Evolutionary conservation across 2,797 vertebrate species (phyloP).

Genomic region (Rhynchotus rufescens): DNA sequence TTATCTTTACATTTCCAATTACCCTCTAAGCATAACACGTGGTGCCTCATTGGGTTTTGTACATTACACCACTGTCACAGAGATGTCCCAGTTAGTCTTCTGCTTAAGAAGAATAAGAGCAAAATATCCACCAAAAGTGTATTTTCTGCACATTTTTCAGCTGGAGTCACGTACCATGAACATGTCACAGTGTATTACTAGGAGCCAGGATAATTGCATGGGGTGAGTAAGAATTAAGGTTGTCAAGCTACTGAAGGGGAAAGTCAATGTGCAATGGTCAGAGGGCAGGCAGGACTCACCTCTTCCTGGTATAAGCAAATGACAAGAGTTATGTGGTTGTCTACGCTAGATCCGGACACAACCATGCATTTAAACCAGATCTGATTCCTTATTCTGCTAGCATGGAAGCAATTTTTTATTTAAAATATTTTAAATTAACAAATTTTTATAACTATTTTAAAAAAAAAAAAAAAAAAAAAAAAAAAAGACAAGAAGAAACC

Average conservation of each 20-base stretch:
- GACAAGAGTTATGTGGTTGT: neutral
- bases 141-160: neutral
- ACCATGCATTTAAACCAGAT: neutral
- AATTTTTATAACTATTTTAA: neutral
- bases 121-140: neutral
- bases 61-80: neutral
- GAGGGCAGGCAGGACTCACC: neutral
- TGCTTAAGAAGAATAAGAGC: neutral
- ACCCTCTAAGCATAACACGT: neutral
- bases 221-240: neutral
- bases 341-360: neutral
- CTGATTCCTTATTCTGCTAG: neutral
- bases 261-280: fast-evolving
- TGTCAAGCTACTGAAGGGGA: neutral
- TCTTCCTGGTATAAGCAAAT: neutral
- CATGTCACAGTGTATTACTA: neutral
- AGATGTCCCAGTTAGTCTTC: neutral
- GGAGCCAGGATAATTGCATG: neutral
- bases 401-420: neutral
- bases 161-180: neutral
- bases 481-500: neutral
- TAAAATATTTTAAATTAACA: neutral
- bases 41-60: neutral
- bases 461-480: neutral
- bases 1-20: neutral